Evolutionary conservation across 2,113 vertebrate species (phyloP).

Genomic region (Salminus brasiliensis): DNA sequence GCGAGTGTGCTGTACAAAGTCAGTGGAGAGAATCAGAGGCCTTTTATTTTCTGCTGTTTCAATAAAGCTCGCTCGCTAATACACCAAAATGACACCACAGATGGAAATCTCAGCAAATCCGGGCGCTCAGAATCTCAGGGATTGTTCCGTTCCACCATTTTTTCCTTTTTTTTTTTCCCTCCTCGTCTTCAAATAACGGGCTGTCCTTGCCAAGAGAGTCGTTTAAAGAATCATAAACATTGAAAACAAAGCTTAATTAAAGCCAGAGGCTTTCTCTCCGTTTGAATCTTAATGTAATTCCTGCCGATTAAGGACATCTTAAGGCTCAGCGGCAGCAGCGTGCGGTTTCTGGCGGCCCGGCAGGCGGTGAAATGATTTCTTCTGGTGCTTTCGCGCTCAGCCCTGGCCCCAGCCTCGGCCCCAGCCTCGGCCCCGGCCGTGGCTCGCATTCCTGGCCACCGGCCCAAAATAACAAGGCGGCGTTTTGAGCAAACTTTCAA

Average conservation of each 20-base stretch:
- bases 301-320: slow-evolving; percentile 36
- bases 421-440: background rate
- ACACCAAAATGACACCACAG: slow-evolving; percentile 11
- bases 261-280: slow-evolving; percentile 11
- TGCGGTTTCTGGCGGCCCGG: slow-evolving; percentile 34
- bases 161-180: slow-evolving; percentile 7
- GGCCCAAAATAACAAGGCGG: slow-evolving; percentile 49
- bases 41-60: slow-evolving; percentile 7
- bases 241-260: slow-evolving; percentile 46
- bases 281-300: slow-evolving; percentile 43
- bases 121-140: background rate
- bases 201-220: slow-evolving; percentile 28
- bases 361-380: slow-evolving; percentile 19
- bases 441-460: slow-evolving; percentile 39
- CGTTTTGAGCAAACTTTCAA: slow-evolving; percentile 44
- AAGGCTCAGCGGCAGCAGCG: background rate
- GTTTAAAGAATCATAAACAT: slow-evolving; percentile 49
- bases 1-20: background rate
- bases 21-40: background rate
- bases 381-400: background rate
- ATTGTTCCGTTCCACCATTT: background rate
- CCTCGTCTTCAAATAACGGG: background rate
- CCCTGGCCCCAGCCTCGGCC: background rate
- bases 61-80: background rate
- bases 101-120: slow-evolving; percentile 14